A percentile compares a stretch with the other conserved stretches of the same genome.
Evolutionary conservation across 2,888 invertebrate genomes (phyloP).

Genomic region (Platerodrilus igneus): DNA sequence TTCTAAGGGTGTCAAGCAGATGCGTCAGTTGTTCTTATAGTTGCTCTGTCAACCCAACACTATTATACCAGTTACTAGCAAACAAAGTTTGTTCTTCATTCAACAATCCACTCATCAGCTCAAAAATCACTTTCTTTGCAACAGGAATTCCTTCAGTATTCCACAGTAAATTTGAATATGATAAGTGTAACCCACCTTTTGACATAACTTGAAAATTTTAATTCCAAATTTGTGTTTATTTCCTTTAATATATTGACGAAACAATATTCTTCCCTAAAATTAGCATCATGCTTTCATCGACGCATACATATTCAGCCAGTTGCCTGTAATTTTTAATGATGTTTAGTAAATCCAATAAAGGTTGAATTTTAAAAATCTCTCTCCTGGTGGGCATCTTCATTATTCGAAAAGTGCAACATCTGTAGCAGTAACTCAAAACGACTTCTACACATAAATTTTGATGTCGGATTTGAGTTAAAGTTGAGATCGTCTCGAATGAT

Average conservation of each 20-base stretch:
- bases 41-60: slow-evolving; percentile 34
- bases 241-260: too few species aligned
- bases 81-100: too few species aligned
- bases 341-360: slow-evolving; percentile 3
- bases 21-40: slow-evolving; percentile 35
- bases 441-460: slow-evolving; percentile 1
- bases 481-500: not conserved
- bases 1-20: slow-evolving; percentile 33
- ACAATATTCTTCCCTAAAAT: not conserved
- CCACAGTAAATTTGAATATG: slow-evolving; percentile 3
- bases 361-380: slow-evolving; percentile 7
- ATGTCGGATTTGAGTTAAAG: not conserved
- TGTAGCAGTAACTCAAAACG: slow-evolving; percentile 7
- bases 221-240: too few species aligned
- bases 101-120: slow-evolving; percentile 27
- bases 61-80: slow-evolving; percentile 39
- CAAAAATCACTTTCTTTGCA: too few species aligned
- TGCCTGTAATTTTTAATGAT: not conserved
- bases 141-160: too few species aligned
- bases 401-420: slow-evolving; percentile 6
- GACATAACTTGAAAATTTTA: slow-evolving; percentile 8
- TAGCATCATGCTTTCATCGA: slow-evolving; percentile 4
- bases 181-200: not conserved
- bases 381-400: slow-evolving; percentile 9
- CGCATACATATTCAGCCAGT: not conserved